phyloP scores from a whole-genome alignment of 1,140 invertebrate species.

The Polypedilum pembai region DNA sequence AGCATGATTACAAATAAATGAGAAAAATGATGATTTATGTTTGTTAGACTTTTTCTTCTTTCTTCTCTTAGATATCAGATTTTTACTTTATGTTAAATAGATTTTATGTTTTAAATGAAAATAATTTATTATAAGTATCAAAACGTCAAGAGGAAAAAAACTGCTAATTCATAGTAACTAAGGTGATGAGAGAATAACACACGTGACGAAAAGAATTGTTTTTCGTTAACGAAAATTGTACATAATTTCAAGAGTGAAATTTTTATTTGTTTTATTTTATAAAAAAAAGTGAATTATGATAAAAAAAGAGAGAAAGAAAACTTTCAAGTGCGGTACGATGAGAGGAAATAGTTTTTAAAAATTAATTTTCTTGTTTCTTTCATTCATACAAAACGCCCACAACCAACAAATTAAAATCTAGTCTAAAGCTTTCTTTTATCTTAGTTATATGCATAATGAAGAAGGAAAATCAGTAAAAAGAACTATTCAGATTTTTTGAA shows the following conservation, averaged over 20 bases:
- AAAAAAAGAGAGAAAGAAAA: neutral
- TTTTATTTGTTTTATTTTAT: neutral
- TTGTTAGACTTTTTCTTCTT: no score
- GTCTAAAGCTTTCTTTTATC: conserved; percentile 27
- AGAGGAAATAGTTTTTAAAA: neutral
- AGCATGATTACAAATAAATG: no score
- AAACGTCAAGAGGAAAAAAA: no score
- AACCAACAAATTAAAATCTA: conserved; percentile 28
- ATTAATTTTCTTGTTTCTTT: neutral
- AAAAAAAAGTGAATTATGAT: no score
- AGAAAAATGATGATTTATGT: no score
- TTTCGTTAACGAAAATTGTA: neutral
- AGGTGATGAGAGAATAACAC: no score
- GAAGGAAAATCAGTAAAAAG: neutral
- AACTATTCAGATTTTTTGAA: neutral
- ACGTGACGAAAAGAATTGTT: no score
- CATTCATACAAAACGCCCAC: conserved; percentile 1
- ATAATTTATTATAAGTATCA: no score
- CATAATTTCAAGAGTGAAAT: conserved; percentile 9
- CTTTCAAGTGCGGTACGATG: neutral
- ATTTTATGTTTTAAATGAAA: no score
- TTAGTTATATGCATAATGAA: neutral
- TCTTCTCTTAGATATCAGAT: no score
- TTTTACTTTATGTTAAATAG: no score
- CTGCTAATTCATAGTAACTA: no score